These are phyloP conservation scores for Saccostrea echinata DNA, from an alignment of 1,140 invertebrate genomes.

Conservation along the genomic window DNA sequence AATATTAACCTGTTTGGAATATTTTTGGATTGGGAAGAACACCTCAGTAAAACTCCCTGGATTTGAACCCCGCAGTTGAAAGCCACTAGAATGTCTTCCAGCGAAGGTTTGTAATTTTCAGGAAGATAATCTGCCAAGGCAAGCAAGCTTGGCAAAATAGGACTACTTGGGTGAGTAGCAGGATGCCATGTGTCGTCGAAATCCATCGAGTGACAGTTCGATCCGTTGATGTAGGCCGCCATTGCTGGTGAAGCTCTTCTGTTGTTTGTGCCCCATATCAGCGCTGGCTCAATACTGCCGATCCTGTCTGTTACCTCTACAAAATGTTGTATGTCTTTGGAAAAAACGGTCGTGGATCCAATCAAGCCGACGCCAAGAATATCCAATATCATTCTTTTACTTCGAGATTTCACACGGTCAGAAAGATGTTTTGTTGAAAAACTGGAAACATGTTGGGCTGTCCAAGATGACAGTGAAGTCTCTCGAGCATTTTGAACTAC, in stretches of 20 bases:
- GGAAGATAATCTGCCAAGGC: conserved; percentile 67
- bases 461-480: conserved; percentile 56
- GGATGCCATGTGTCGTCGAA: conserved; percentile 75
- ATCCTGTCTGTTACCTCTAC: conserved; percentile 9
- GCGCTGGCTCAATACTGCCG: not conserved
- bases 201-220: conserved; percentile 73
- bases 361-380: conserved; percentile 71
- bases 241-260: conserved; percentile 58
- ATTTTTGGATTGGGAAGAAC: conserved; percentile 63
- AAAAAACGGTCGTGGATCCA: conserved; percentile 67
- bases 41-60: conserved; percentile 68
- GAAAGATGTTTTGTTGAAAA: conserved; percentile 62
- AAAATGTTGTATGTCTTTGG: conserved; percentile 56
- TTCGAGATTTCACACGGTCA: conserved; percentile 60
- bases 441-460: conserved; percentile 61
- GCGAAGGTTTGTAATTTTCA: conserved; percentile 48
- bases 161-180: conserved; percentile 72
- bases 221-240: conserved; percentile 70
- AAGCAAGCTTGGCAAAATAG: conserved; percentile 70
- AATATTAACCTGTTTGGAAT: conserved; percentile 69
- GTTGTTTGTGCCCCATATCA: conserved; percentile 67
- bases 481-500: conserved; percentile 25
- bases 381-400: conserved; percentile 72
- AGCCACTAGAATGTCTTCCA: conserved; percentile 68
- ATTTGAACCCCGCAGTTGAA: conserved; percentile 73